Conservation (phyloP, 2,888 invertebrate species). For the Thereva nobilitata region DNA sequence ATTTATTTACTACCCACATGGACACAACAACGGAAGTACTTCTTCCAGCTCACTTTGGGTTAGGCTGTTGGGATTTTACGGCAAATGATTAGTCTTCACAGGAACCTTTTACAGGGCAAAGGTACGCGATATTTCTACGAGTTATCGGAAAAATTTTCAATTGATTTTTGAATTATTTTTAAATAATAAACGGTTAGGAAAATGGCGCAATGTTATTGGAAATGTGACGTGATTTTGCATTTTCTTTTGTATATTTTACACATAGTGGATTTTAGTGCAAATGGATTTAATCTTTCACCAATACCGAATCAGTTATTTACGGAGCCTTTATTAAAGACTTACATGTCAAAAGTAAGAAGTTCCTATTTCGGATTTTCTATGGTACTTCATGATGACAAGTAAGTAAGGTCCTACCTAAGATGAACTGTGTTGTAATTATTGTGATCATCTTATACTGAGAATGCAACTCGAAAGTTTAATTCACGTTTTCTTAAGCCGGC, state of each 20-base stretch:
- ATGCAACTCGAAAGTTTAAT: no score
- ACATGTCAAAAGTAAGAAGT: conserved; percentile 49
- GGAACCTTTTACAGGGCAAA: no score
- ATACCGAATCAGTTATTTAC: conserved; percentile 49
- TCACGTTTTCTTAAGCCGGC: no score
- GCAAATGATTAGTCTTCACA: no score
- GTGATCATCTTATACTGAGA: background rate
- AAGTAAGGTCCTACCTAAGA: conserved; percentile 36
- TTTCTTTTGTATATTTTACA: background rate
- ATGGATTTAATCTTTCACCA: conserved; percentile 53
- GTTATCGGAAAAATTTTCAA: background rate
- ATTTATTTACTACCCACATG: no score
- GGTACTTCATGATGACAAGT: conserved; percentile 53
- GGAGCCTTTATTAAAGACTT: conserved; percentile 47
- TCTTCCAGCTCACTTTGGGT: no score
- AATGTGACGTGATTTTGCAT: background rate
- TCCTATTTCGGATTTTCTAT: conserved; percentile 56
- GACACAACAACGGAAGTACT: no score
- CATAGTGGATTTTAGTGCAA: conserved; percentile 18
- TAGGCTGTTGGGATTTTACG: no score
- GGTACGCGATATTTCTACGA: no score
- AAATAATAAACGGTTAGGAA: no score
- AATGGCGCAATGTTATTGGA: no score
- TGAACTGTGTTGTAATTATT: background rate
- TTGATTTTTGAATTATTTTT: background rate